These are phyloP conservation scores for Sapayoa aenigma DNA, from an alignment of 2,113 vertebrate species.

Conservation along the genomic window DNA sequence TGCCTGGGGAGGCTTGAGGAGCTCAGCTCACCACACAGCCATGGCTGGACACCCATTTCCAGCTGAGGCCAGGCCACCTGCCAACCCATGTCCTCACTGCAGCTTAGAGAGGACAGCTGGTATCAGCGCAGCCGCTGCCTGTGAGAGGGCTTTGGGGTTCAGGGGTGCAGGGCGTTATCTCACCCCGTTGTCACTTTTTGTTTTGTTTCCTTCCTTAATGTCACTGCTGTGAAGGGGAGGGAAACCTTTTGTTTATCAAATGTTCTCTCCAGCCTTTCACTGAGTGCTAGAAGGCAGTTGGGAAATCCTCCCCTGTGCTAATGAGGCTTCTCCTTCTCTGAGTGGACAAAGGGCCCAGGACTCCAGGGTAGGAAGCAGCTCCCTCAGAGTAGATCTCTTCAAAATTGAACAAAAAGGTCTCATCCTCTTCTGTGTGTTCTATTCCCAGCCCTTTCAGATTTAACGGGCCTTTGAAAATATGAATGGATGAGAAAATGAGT, in stretches of 20 bases:
- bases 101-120: background rate
- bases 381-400: background rate
- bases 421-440: background rate
- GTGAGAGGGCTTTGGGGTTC: background rate
- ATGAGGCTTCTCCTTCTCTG: background rate
- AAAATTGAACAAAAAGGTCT: background rate
- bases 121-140: background rate
- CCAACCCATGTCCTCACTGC: background rate
- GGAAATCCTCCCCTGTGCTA: background rate
- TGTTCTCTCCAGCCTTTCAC: background rate
- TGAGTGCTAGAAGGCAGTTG: background rate
- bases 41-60: background rate
- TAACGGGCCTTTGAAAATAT: background rate
- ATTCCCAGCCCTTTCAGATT: background rate
- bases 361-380: background rate
- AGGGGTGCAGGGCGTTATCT: background rate
- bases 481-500: background rate
- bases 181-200: background rate
- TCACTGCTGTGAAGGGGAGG: background rate
- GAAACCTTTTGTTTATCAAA: background rate
- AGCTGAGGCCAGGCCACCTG: background rate
- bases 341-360: background rate
- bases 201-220: background rate
- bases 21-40: background rate
- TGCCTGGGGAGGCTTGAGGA: background rate